Evolutionary conservation across 2,888 invertebrate genomes (phyloP), one percentile per base, ranked within the genome.

Genomic region (Epinotia nisella): DNA sequence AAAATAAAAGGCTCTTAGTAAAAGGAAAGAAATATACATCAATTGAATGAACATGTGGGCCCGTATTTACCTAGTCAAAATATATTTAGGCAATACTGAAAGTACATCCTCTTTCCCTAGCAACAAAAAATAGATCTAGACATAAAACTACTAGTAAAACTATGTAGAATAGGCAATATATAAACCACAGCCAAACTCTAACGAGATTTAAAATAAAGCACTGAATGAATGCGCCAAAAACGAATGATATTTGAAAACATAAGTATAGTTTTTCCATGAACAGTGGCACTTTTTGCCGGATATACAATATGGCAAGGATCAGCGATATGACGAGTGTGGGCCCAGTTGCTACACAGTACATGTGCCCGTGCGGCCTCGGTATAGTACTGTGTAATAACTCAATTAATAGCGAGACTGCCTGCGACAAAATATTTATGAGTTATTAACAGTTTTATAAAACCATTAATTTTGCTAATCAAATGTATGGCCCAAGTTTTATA

Each of bases 231-330:
- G 93, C 93, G 74, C 93, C 93, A 83, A 93, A 93, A 0, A 91
- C 90, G 78, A 93, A 92, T 74, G 92, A 80, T 78, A 93, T 92
- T 92, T 93, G 93, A 83, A 93, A 92, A 82, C 91, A 91, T 74
- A 93, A 82, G 78, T 93, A 92, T 91, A 93, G 92, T 85, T 93
- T 93, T 81, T 93, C 93, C 92, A 93, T 91, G 77, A 93, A 93
- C 74, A 92, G 76, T 4, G 93, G 92, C 35, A 92, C 91, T 86
- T 85, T 89, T 82, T 83, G 88, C 80, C 91, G 85, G 76, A 92
- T 64, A 76, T 93, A 93, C 73, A 93, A 83, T 78, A 92, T 82
- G 70, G 92, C 81, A 78, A 93, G 92, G 77, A 93, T 77, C 2
- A 91, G 75, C 1, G 93, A 92, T 83, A 92, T 92, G 59, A 93